Evolutionary conservation across 2,888 invertebrate species (phyloP).

Genomic region (Parochlus steinenii): DNA sequence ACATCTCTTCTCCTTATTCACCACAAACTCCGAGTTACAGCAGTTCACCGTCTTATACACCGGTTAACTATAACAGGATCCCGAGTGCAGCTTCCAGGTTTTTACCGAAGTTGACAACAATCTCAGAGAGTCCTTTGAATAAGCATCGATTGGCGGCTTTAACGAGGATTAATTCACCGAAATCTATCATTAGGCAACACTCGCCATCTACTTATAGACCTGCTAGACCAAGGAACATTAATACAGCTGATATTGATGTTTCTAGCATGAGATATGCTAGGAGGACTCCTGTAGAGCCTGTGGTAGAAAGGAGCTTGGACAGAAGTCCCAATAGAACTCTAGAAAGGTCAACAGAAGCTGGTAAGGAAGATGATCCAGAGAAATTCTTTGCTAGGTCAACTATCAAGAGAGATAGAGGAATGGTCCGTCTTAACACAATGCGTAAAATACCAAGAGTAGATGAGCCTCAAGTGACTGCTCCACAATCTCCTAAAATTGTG

Average conservation of each 20-base stretch:
- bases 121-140: constrained; percentile 38
- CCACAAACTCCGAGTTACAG: constrained; percentile 31
- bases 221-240: constrained; percentile 54
- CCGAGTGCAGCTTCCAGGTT: constrained; percentile 32
- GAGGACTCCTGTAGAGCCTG: constrained; percentile 20
- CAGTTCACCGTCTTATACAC: constrained; percentile 27
- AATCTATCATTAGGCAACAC: constrained; percentile 29
- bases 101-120: constrained; percentile 57
- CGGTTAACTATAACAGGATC: constrained; percentile 30
- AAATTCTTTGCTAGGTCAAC: constrained; percentile 37
- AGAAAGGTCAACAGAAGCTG: constrained; percentile 20
- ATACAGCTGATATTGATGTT: constrained; percentile 76
- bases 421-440: constrained; percentile 56
- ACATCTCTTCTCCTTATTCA: constrained; percentile 37
- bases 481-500: constrained; percentile 15
- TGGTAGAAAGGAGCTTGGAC: constrained; percentile 15
- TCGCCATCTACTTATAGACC: constrained; percentile 31
- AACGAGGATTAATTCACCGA: constrained; percentile 35
- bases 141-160: constrained; percentile 24
- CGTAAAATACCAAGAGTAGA: constrained; percentile 15
- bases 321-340: too few species aligned
- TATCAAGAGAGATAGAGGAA: constrained; percentile 54
- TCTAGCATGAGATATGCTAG: constrained; percentile 45
- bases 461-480: constrained; percentile 14
- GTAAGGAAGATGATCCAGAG: constrained; percentile 32